Evolutionary conservation across 2,888 invertebrate genomes (phyloP), one percentile per base, ranked within the genome.

Genomic region (Hirtodrosophila cameraria): DNA sequence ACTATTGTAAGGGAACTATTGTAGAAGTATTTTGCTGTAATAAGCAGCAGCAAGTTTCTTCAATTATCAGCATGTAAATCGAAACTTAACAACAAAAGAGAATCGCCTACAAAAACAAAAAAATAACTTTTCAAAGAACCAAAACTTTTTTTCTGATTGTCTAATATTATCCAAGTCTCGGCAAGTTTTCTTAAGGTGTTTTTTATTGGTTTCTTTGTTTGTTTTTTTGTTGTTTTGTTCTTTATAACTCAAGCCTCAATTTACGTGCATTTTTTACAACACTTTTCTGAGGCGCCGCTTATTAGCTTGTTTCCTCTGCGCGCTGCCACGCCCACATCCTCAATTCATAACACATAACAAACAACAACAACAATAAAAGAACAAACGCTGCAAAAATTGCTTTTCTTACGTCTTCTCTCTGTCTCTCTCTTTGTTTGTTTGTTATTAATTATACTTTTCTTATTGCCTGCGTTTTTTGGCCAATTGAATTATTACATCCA

Each of bases 401-500:
- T 69, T 79, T 81, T 63, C 74, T 68, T 65, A 74, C 46, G 63
- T 52, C 45, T n/a, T n/a, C n/a, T n/a, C n/a, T n/a, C n/a, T n/a
- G n/a, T n/a, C n/a, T n/a, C n/a, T 38, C 49, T 59, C 36, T 43
- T 50, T 53, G 59, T 69, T 67, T 79, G 80, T 82, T 85, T 75
- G 73, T 80, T 80, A 82, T 82, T 82, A 82, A 82, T 85, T 82
- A 85, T 73, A 65, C 66, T 65, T 63, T 64, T 45, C 66, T 66
- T 43, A 59, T 54, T 75, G 49, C 53, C 65, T 60, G 66, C 73
- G 41, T 66, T 57, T 77, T 59, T 62, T 58, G 77, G 65, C 74
- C 78, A 80, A 83, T 85, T 83, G 80, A 75, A 83, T 81, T 84
- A 84, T 81, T 75, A 62, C 68, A 50, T 50, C 49, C 64, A 75